These are phyloP conservation scores for Sogatella furcifera DNA, from an alignment of 1,140 invertebrate species.

Conservation along the genomic window DNA sequence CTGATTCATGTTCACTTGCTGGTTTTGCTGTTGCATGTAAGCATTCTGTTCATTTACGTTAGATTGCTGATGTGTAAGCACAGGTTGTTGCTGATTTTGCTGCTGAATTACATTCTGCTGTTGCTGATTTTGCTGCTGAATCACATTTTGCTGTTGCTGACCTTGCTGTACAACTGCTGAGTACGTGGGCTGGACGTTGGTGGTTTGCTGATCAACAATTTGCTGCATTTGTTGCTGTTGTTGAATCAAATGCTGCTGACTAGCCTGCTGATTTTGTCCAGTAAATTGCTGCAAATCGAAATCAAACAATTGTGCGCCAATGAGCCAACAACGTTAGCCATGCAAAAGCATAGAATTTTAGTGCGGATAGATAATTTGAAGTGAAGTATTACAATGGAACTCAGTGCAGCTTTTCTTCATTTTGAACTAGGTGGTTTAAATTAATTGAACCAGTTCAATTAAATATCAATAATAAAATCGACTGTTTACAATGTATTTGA, in stretches of 20 bases:
- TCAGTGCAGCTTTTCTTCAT: too few species aligned
- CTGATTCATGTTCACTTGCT: conserved; percentile 19
- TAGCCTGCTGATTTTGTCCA: too few species aligned
- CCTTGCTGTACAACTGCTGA: conserved; percentile 32
- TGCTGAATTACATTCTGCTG: conserved; percentile 32
- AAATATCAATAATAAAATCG: too few species aligned
- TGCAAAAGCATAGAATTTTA: too few species aligned
- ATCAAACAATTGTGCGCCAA: too few species aligned
- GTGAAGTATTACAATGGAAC: too few species aligned
- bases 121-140: conserved; percentile 34
- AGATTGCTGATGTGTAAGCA: conserved; percentile 27
- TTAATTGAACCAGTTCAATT: too few species aligned
- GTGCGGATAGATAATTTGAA: too few species aligned
- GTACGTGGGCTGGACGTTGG: conserved; percentile 34
- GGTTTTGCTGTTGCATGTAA: conserved; percentile 33
- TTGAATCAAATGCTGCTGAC: conserved; percentile 5
- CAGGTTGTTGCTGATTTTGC: conserved; percentile 34
- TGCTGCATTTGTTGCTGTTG: conserved; percentile 36
- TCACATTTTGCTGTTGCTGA: conserved; percentile 28
- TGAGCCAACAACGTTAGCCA: too few species aligned
- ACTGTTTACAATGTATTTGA: too few species aligned
- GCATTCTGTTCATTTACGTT: conserved; percentile 20
- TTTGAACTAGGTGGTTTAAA: too few species aligned
- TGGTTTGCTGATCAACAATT: conserved; percentile 39
- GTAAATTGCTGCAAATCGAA: too few species aligned